Conservation (phyloP, 2,888 invertebrate species). For the Anarsia innoxiella region DNA sequence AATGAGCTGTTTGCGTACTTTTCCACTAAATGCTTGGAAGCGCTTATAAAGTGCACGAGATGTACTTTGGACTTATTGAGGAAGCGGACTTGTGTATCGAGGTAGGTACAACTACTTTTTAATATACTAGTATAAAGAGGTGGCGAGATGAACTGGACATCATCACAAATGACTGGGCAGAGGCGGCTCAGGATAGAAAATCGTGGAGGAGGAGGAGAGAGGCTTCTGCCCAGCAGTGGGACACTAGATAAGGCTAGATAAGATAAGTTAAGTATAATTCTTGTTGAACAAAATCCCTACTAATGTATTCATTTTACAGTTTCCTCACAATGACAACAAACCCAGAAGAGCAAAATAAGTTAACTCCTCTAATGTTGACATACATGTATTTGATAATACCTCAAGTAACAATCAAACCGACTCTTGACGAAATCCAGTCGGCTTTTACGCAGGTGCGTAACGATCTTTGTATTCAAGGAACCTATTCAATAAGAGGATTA, state of each 20-base stretch:
- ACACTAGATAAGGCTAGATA: no score
- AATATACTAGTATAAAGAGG: no score
- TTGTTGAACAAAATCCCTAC: no score
- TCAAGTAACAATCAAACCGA: slow-evolving; percentile 75
- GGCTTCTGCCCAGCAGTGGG: no score
- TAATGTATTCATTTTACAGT: slow-evolving; percentile 38
- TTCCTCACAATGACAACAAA: slow-evolving; percentile 66
- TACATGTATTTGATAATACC: slow-evolving; percentile 80
- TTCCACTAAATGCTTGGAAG: slow-evolving; percentile 82
- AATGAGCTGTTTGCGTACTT: slow-evolving; percentile 88
- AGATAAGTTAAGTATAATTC: no score
- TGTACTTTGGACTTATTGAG: slow-evolving; percentile 82
- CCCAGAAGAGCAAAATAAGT: slow-evolving; percentile 61
- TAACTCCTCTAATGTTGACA: slow-evolving; percentile 76
- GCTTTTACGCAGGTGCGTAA: slow-evolving; percentile 79
- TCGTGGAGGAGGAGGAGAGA: no score
- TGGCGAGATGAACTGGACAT: no score
- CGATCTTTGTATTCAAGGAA: no score
- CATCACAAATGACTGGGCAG: no score
- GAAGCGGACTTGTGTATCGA: slow-evolving; percentile 71
- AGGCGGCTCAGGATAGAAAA: no score
- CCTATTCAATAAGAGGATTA: no score
- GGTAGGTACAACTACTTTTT: no score
- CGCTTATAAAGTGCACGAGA: slow-evolving; percentile 84
- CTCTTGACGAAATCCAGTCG: slow-evolving; percentile 82